phyloP scores from a whole-genome alignment of 2,113 vertebrate genomes.

The Scolopax mira region DNA sequence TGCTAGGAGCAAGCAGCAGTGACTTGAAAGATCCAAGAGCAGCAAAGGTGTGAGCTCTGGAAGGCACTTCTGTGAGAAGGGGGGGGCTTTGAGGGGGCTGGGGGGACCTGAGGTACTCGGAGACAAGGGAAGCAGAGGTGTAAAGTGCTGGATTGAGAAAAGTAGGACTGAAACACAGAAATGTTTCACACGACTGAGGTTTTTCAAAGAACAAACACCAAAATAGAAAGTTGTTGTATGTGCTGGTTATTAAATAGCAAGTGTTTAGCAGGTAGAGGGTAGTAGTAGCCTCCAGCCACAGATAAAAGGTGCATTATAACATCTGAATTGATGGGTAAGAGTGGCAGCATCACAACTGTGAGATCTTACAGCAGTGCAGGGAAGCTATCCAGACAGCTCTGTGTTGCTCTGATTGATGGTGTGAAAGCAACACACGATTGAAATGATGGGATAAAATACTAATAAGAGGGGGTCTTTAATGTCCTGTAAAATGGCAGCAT shows the following conservation, averaged over 20 bases:
- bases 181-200: not conserved
- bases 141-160: not conserved
- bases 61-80: rapidly evolving
- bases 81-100: not conserved
- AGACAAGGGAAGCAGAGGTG: not conserved
- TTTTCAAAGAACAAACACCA: not conserved
- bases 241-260: not conserved
- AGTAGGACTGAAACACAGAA: not conserved
- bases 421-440: not conserved
- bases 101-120: not conserved
- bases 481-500: not conserved
- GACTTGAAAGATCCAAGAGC: not conserved
- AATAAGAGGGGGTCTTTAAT: not conserved
- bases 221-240: not conserved
- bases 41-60: not conserved
- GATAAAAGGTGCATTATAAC: not conserved
- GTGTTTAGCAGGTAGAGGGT: not conserved
- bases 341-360: not conserved
- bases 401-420: not conserved
- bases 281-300: not conserved
- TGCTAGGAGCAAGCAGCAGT: not conserved
- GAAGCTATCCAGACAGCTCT: not conserved
- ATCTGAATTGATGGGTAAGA: not conserved
- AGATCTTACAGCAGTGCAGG: not conserved
- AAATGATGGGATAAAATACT: not conserved